Evolutionary conservation across 2,888 invertebrate genomes (phyloP), one percentile per base, ranked within the genome.

Genomic region (Nymphalis urticae): DNA sequence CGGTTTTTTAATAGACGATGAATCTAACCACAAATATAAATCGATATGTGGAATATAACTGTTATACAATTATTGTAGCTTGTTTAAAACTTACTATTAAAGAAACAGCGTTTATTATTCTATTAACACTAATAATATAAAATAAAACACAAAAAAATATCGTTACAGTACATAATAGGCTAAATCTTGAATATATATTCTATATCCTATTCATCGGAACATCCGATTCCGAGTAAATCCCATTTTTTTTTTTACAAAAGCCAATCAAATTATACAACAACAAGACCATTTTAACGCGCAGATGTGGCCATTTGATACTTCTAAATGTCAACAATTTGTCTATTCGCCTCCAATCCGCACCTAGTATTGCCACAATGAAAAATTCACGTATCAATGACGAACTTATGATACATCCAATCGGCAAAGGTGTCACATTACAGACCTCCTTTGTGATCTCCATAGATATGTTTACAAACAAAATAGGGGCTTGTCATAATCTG

Each of bases 401-500:
- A 85, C 87, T 88, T 86, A 86, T 75, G 80, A 75, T 80, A 81
- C 83, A 85, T 84, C 87, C 87, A 86, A 90, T 90, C 88, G 83
- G 80, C 80, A 82, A 84, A 90, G 89, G 92, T 92, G 92, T 92
- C 91, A 87, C 86, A 88, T 92, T 91, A 91, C 92, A 80, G 76
- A 73, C 72, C 71, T 74, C 86, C 76, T 85, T 92, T 90, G 89
- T 90, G 76, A 77, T 75, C 75, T 71, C 68, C 78, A 78, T 76
- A 84, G 80, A 81, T 79, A 74, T 92, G 92, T 92, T 92, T 92
- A 92, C 92, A 91, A 92, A 92, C 92, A 92, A 85, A 92, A 92
- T 89, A 92, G 83, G 87, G 88, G 89, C 87, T 88, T 89, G 92
- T 90, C 88, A 89, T 92, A 91, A 91, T 92, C 92, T 91, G 86